A percentile compares a stretch with the other conserved stretches of the same genome.
These are phyloP conservation scores for Drosophila sucinea DNA, from an alignment of 1,140 invertebrate genomes.

Conservation along the genomic window DNA sequence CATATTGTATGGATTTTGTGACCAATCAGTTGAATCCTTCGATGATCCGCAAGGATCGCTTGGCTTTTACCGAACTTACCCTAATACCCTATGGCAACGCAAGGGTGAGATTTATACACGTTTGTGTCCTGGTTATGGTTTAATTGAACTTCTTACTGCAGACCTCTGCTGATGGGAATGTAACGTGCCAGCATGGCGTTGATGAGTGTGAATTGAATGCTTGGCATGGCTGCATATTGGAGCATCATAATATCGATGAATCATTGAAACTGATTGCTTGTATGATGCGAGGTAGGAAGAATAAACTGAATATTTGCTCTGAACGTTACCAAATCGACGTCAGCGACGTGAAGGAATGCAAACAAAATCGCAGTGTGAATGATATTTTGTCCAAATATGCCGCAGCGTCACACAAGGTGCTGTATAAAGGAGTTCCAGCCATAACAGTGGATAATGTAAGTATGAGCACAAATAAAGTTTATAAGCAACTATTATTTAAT, in stretches of 20 bases:
- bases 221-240: conserved; percentile 77
- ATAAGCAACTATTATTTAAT: neutral
- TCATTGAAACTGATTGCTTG: conserved; percentile 72
- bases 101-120: conserved; percentile 9
- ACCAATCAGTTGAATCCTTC: conserved; percentile 53
- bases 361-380: conserved; percentile 22
- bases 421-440: conserved; percentile 46
- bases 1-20: conserved; percentile 72
- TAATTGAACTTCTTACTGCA: conserved; percentile 4
- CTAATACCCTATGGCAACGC: conserved; percentile 78
- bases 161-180: conserved; percentile 23
- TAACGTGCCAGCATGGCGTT: conserved; percentile 70
- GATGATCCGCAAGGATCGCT: conserved; percentile 45
- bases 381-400: conserved; percentile 59
- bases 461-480: neutral
- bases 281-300: conserved; percentile 62
- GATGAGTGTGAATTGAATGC: conserved; percentile 76
- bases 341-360: conserved; percentile 49
- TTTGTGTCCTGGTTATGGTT: neutral
- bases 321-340: conserved; percentile 48
- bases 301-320: conserved; percentile 53
- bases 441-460: conserved; percentile 54
- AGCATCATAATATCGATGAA: conserved; percentile 50
- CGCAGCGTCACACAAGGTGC: conserved; percentile 24
- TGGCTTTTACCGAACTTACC: conserved; percentile 58